Evolutionary conservation across 2,888 invertebrate species (phyloP), one percentile per base, ranked within the genome.

Genomic region (Barypeithes pellucidus): DNA sequence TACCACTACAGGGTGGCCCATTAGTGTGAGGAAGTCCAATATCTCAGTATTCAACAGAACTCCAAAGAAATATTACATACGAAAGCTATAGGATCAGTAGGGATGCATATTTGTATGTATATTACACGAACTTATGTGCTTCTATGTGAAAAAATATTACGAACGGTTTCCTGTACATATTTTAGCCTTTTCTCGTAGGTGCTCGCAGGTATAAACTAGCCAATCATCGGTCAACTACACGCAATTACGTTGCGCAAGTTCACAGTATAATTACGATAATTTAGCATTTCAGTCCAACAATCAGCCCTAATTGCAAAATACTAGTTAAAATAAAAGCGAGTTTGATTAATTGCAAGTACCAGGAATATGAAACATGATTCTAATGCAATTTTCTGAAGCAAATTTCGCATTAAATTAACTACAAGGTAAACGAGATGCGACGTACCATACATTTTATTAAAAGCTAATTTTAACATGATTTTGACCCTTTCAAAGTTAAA

Each of bases 291-390:
- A 18, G 11, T 47, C 18, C 16, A 11, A 47, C 9, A 47, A 16
- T 16, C 4, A 16, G 5, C 16, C 16, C 11, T 20, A 47, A 22
- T 52, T 52, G 14, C 52, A 29, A 52, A 52, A 29, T 29, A 5
- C 29, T 24, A 14, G 5, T 14, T 47, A 22, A 24, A 29, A 52
- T 50, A 50, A 50, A 22, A 50, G 1, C 50, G 4, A 22, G 22
- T 24, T 50, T 50, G 50, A 50, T 50, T 50, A 50, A 50, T 50
- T 50, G n/a, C 22, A 50, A 16, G 50, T n/a, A 22, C 22, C 29
- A 24, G 9, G 52, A 29, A 52, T 52, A 52, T 52, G 14, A 52
- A 52, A 14, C 52, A 22, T 52, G 22, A 52, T 29, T 29, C 29
- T 52, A 29, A 52, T 52, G 29, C 12, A 52, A 52, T 52, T 52